Evolutionary conservation across 2,113 vertebrate genomes (phyloP).

Genomic region (Perccottus glenii): DNA sequence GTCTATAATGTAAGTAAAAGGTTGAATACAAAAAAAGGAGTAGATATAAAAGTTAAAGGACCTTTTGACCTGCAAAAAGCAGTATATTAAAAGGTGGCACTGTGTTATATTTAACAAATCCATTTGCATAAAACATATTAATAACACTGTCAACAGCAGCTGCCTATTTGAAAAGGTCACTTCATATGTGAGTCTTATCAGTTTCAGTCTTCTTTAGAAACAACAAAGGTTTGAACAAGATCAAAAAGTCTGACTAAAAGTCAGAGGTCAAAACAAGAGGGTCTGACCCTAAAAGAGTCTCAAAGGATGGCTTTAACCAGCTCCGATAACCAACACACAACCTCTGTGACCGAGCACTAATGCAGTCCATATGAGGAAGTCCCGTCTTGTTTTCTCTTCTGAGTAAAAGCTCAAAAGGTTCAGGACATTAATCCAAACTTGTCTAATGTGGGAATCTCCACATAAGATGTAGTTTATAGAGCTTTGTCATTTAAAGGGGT

Average conservation of each 20-base stretch:
- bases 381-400: background rate
- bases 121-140: conserved; percentile 2
- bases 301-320: background rate
- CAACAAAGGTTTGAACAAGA: background rate
- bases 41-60: background rate
- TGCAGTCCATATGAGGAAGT: background rate
- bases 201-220: background rate
- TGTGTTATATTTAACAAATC: conserved; percentile 4
- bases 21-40: background rate
- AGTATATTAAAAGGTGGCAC: background rate
- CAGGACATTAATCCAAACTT: too few species aligned
- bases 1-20: conserved; percentile 1
- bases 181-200: background rate
- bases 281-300: background rate
- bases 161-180: background rate
- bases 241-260: background rate
- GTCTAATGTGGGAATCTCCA: too few species aligned
- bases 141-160: background rate
- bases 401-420: too few species aligned
- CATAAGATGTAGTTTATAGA: too few species aligned
- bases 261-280: background rate
- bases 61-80: conserved; percentile 1
- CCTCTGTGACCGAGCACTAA: background rate
- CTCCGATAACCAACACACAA: background rate
- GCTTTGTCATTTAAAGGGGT: too few species aligned